A percentile compares a stretch with the other conserved stretches of the same genome.
phyloP scores from a whole-genome alignment of 2,888 invertebrate genomes.

The Tetheella fluctuosa region DNA sequence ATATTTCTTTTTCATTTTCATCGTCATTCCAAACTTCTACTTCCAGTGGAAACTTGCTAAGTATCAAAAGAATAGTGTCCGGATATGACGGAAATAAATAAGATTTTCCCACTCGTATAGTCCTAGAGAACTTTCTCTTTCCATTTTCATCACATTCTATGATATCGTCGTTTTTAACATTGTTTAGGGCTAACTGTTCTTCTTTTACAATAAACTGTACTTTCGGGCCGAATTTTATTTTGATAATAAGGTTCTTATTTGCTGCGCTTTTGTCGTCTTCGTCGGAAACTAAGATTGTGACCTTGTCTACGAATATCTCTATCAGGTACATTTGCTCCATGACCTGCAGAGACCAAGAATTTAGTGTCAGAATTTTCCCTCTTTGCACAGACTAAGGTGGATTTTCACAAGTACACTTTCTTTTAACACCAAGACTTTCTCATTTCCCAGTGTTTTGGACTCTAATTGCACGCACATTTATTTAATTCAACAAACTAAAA shows the following conservation, averaged over 20 bases:
- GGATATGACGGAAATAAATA: slow-evolving; percentile 79
- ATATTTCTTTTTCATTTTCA: slow-evolving; percentile 62
- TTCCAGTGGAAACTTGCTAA: slow-evolving; percentile 78
- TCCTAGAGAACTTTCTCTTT: slow-evolving; percentile 63
- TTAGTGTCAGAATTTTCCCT: slow-evolving; percentile 61
- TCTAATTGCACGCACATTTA: not conserved
- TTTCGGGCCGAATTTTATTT: slow-evolving; percentile 77
- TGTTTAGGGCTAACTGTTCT: slow-evolving; percentile 64
- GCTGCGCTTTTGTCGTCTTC: slow-evolving; percentile 57
- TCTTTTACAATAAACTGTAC: slow-evolving; percentile 78
- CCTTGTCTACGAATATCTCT: slow-evolving; percentile 83
- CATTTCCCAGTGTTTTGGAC: not conserved
- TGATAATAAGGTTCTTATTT: slow-evolving; percentile 74
- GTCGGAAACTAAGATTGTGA: slow-evolving; percentile 65
- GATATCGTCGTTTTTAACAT: slow-evolving; percentile 57
- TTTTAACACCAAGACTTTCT: not conserved
- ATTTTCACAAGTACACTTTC: not conserved
- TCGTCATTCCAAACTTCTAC: slow-evolving; percentile 79
- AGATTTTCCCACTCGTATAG: slow-evolving; percentile 81
- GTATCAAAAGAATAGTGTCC: slow-evolving; percentile 68
- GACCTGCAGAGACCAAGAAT: slow-evolving; percentile 74
- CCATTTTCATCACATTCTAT: slow-evolving; percentile 62
- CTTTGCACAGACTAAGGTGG: slow-evolving; percentile 18
- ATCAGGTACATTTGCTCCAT: slow-evolving; percentile 84
- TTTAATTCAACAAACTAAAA: not conserved